phyloP scores from a whole-genome alignment of 1,140 invertebrate species.

The Dendrolimus punctatus region DNA sequence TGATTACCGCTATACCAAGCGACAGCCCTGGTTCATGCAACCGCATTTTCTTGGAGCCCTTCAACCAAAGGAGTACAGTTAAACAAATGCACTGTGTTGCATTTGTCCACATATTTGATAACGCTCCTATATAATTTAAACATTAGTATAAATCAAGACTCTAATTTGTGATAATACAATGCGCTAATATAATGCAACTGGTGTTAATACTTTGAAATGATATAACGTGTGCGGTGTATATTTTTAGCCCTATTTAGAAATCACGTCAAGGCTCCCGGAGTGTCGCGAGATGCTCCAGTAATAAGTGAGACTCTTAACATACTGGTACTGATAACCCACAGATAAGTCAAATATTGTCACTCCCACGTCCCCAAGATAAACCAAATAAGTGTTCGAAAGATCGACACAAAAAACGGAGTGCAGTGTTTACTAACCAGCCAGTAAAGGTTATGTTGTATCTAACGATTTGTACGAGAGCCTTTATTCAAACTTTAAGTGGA shows the following conservation, averaged over 20 bases:
- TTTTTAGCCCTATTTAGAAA: slow-evolving; percentile 50
- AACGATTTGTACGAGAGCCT: slow-evolving; percentile 2
- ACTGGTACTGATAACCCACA: slow-evolving; percentile 36
- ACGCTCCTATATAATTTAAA: not conserved
- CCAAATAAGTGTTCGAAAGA: slow-evolving; percentile 2
- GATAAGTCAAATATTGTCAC: slow-evolving; percentile 26
- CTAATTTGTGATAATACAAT: no score
- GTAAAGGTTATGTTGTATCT: slow-evolving; percentile 21
- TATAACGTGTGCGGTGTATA: slow-evolving; percentile 32
- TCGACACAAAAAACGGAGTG: slow-evolving; percentile 6
- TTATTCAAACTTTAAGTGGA: not conserved
- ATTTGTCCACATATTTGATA: no score
- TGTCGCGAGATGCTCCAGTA: slow-evolving; percentile 26
- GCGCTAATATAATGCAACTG: not conserved
- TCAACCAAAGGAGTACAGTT: slow-evolving; percentile 11
- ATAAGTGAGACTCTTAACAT: slow-evolving; percentile 18
- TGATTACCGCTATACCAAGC: slow-evolving; percentile 17
- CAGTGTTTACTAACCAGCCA: slow-evolving; percentile 7
- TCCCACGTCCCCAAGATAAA: slow-evolving; percentile 2
- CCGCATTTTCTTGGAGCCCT: slow-evolving; percentile 29
- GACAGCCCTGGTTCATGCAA: slow-evolving; percentile 2
- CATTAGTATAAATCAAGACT: slow-evolving; percentile 5
- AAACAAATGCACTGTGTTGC: not conserved
- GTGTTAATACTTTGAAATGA: slow-evolving; percentile 14
- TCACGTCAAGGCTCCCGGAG: slow-evolving; percentile 38